A percentile compares a stretch with the other conserved stretches of the same genome.
Evolutionary conservation across 2,888 invertebrate genomes (phyloP).

Genomic region (Sphaerophoria taeniata): DNA sequence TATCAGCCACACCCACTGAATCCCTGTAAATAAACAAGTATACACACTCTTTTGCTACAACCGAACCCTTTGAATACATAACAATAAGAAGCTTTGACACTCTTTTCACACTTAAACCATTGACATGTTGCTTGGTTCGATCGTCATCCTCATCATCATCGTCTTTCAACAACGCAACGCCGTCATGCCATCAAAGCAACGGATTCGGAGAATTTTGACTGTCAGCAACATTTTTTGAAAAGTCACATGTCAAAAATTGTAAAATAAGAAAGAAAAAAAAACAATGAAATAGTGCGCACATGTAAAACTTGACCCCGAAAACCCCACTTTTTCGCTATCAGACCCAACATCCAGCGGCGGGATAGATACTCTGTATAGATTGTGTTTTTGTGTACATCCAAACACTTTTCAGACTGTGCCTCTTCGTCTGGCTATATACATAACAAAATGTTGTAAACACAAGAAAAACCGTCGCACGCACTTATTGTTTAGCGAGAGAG

Average conservation of each 20-base stretch:
- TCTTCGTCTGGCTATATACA: neutral
- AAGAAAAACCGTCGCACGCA: conserved; percentile 27
- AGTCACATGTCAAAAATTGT: neutral
- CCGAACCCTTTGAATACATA: conserved; percentile 1
- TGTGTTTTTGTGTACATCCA: neutral
- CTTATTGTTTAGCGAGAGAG: neutral
- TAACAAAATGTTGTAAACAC: conserved; percentile 10
- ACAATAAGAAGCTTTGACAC: conserved; percentile 3
- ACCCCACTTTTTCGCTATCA: neutral
- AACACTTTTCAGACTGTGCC: neutral
- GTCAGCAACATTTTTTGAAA: neutral
- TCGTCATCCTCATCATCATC: too few species aligned
- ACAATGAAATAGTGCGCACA: conserved; percentile 3
- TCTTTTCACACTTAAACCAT: neutral
- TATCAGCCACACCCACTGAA: conserved; percentile 56
- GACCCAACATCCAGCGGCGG: neutral
- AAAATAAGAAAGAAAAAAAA: neutral
- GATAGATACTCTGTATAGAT: neutral
- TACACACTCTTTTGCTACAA: neutral
- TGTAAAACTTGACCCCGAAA: conserved; percentile 13
- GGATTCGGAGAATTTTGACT: neutral
- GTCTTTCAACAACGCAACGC: too few species aligned
- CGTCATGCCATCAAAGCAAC: too few species aligned
- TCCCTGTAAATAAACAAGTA: neutral
- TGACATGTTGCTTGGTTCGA: conserved; percentile 12